Evolutionary conservation across 2,797 vertebrate genomes (phyloP).

Genomic region (Sebastes iracundus): DNA sequence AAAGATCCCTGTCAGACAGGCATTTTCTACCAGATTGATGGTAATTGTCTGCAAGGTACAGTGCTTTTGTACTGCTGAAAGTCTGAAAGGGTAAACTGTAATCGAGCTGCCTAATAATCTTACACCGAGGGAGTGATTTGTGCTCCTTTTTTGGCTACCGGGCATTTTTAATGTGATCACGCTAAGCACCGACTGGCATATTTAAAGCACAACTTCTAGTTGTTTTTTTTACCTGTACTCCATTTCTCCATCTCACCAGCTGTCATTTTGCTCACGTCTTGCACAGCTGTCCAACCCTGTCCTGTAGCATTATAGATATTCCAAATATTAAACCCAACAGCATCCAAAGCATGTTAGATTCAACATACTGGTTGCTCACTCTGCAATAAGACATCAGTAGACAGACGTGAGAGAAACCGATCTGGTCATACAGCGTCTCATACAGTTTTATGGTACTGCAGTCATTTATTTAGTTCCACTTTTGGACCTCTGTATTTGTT

Average conservation of each 20-base stretch:
- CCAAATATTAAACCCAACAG: background rate
- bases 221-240: background rate
- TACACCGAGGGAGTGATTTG: background rate
- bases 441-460: background rate
- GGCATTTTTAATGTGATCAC: constrained; percentile 17
- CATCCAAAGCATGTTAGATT: background rate
- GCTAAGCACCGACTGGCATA: constrained; percentile 12
- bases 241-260: background rate
- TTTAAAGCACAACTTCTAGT: background rate
- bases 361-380: background rate
- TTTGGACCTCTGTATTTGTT: background rate
- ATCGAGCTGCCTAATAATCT: constrained; percentile 31
- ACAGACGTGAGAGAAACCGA: background rate
- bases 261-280: background rate
- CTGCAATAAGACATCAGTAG: background rate
- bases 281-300: background rate
- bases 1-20: constrained; percentile 36
- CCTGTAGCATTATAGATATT: background rate
- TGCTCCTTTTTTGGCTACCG: constrained; percentile 7
- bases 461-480: background rate
- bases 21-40: constrained; percentile 34
- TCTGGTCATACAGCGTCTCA: background rate
- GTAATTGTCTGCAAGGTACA: constrained; percentile 36
- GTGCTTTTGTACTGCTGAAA: constrained; percentile 10
- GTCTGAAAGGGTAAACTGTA: constrained; percentile 27